These are phyloP conservation scores for Microtus montanus DNA, from an alignment of 2,113 vertebrate genomes.

Conservation along the genomic window DNA sequence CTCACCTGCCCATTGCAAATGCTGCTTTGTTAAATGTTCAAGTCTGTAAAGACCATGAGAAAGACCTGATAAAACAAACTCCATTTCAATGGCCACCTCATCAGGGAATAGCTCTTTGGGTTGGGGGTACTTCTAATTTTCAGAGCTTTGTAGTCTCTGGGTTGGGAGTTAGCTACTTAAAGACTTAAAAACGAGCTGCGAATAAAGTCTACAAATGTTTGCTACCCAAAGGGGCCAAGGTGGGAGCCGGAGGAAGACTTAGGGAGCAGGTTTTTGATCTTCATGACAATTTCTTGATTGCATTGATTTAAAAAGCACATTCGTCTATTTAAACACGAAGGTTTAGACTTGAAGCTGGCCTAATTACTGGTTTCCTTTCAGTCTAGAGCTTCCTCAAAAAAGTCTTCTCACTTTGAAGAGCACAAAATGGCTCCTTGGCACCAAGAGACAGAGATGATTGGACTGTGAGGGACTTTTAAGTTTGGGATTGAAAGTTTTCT, in stretches of 20 bases:
- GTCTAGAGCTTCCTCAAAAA: neutral
- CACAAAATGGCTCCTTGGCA: neutral
- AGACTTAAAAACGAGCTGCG: constrained; percentile 6
- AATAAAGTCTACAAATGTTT: constrained; percentile 9
- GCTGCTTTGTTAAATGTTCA: constrained; percentile 27
- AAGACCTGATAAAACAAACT: constrained; percentile 25
- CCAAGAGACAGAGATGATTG: neutral
- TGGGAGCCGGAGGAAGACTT: neutral
- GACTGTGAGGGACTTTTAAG: neutral
- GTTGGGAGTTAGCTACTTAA: constrained; percentile 28
- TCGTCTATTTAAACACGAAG: neutral
- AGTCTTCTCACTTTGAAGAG: constrained; percentile 37
- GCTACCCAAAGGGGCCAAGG: too few relatives aligned
- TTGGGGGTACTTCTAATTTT: constrained; percentile 34
- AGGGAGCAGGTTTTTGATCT: constrained; percentile 19
- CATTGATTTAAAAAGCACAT: neutral
- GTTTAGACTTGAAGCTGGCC: neutral
- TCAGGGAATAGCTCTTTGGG: constrained; percentile 40
- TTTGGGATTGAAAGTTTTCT: neutral
- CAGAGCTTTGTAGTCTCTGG: constrained; percentile 55
- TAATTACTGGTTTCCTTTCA: constrained; percentile 25
- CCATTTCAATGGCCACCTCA: neutral
- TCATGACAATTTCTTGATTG: constrained; percentile 15
- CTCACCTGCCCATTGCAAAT: constrained; percentile 58
- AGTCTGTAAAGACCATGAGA: constrained; percentile 18